phyloP scores from a whole-genome alignment of 2,113 vertebrate genomes.

The Sylvietta virens region DNA sequence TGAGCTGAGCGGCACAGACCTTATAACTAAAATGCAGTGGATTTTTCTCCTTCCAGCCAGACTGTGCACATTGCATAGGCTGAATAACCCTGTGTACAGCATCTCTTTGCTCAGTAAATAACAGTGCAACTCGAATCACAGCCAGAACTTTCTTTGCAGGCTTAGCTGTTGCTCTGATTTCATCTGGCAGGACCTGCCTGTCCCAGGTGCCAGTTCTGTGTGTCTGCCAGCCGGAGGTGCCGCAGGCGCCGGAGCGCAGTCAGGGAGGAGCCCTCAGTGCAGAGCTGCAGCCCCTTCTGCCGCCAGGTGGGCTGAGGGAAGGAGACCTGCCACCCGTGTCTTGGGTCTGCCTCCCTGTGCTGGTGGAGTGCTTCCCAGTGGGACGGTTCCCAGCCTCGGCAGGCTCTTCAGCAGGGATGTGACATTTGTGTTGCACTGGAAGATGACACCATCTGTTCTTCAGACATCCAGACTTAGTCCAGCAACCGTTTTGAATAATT shows the following conservation, averaged over 20 bases:
- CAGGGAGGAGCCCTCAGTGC: fast-evolving
- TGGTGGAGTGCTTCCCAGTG: not conserved
- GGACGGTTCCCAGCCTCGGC: not conserved
- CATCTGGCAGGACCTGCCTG: not conserved
- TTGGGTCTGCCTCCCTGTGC: not conserved
- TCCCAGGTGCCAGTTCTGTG: not conserved
- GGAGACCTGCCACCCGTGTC: not conserved
- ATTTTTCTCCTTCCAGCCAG: not conserved
- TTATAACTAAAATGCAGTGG: not conserved
- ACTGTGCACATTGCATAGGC: not conserved
- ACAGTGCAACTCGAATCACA: not conserved
- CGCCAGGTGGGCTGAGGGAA: not conserved
- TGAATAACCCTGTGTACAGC: not conserved
- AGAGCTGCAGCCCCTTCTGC: not conserved
- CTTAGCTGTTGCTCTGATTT: not conserved
- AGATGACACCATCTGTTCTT: not conserved
- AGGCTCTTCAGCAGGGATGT: not conserved
- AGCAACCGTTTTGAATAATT: not conserved
- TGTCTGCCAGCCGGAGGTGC: not conserved
- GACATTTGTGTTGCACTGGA: not conserved
- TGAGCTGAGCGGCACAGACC: not conserved
- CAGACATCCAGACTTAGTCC: not conserved
- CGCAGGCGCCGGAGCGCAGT: fast-evolving
- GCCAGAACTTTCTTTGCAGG: not conserved
- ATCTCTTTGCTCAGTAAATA: not conserved